Evolutionary conservation across 2,888 invertebrate genomes (phyloP), one percentile per base, ranked within the genome.

Genomic region (Pyrgus malvae): DNA sequence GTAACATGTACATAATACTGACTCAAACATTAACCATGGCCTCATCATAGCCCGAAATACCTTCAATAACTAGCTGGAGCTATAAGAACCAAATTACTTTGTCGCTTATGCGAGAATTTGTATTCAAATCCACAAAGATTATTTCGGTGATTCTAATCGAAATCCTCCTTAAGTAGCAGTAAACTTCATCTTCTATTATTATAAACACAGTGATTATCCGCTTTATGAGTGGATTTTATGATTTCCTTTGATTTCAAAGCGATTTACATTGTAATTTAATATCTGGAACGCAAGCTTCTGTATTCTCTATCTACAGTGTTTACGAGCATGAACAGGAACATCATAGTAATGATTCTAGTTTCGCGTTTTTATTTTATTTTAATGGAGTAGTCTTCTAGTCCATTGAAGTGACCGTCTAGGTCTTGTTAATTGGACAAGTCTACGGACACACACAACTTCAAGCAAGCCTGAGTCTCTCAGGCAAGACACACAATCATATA

Each of bases 21-120:
- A 48, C 19, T 31, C 31, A 29, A 29, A 49, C 31, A 21, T 40
- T 40, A 72, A 64, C 76, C 77, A 58, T 80, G 82, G 78, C 75
- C 72, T 63, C 27, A 21, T 7, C 23, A 29, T n/a, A 16, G 33
- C 33, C 7, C 17, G 31, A 9, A 35, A 25, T 35, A 42, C 33
- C 44, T 27, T n/a, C 14, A 14, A 27, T 44, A 51, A 51, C 44
- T 44, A 35, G 21, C 33, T 31, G 23, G 14, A 37, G 35, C 25
- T 37, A 11, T 35, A 37, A 51, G 11, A 17, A 33, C 27, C 21
- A 17, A n/a, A 21, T 41, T 21, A 41, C 49, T 9, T 41, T 41
- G 21, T 23, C 40, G 12, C 23, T 16, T 29, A 49, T 40, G 21
- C 14, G 9, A 5, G 12, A 40, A 38, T 38, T 48, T 27, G 23